Conservation (phyloP, 1,140 invertebrate species). For the Agrilus planipennis region DNA sequence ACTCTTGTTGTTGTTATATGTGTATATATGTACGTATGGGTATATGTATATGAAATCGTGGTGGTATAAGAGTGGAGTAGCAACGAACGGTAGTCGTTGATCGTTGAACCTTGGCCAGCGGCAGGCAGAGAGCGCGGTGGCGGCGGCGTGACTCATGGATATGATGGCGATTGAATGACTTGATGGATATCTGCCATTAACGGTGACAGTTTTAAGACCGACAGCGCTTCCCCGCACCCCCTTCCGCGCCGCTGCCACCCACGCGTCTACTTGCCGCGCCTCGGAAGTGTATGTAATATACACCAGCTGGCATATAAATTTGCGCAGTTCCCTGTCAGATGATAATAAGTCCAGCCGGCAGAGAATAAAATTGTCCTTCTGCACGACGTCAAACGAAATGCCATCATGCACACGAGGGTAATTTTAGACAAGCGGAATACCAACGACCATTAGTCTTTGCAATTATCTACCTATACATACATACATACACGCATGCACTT, state of each 20-base stretch:
- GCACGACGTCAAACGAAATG: too few relatives aligned
- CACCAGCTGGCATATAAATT: constrained; percentile 23
- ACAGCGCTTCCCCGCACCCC: constrained; percentile 11
- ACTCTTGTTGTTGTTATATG: too few relatives aligned
- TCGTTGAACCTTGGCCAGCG: constrained; percentile 14
- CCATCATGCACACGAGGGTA: too few relatives aligned
- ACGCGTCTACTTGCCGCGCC: constrained; percentile 18
- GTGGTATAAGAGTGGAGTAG: constrained; percentile 1
- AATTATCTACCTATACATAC: too few relatives aligned
- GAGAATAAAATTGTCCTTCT: too few relatives aligned
- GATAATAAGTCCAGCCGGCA: too few relatives aligned
- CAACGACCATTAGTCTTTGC: too few relatives aligned
- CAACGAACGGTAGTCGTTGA: constrained; percentile 10
- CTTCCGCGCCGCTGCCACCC: constrained; percentile 13
- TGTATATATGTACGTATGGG: too few relatives aligned
- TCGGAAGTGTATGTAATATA: constrained; percentile 11
- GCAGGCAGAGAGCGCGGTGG: neutral
- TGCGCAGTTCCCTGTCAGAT: too few relatives aligned
- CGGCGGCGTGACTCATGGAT: constrained; percentile 26
- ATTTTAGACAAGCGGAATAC: too few relatives aligned
- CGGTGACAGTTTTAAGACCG: constrained; percentile 34
- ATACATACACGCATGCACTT: too few relatives aligned
- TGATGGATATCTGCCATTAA: constrained; percentile 36
- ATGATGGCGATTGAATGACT: constrained; percentile 33
- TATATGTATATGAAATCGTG: neutral